Evolutionary conservation across 2,888 invertebrate genomes (phyloP), one percentile per base, ranked within the genome.

Genomic region (Scelioninae gen. 2): DNA sequence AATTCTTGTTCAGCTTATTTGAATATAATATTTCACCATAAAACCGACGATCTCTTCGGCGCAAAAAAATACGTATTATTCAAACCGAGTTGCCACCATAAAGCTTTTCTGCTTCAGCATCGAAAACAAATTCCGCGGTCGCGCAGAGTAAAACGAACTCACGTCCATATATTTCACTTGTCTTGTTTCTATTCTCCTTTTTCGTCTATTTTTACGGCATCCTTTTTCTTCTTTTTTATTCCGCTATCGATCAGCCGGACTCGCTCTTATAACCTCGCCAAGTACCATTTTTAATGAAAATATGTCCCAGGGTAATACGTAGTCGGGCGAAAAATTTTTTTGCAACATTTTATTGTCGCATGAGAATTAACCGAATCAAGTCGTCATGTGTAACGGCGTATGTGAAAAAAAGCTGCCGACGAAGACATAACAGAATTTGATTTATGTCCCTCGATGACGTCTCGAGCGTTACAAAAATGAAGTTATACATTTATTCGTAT

Each of bases 81-180:
- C 60, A 71, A 71, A 25, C 43, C 16, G 41, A 65, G 53, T 60
- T 72, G 53, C 72, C 65, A 60, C 60, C 65, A 65, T 65, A 65
- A 76, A 76, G 73, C 75, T 74, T 74, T 70, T 70, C 74, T 69
- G 68, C 69, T 50, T 61, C 64, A 68, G 37, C 71, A 72, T 63
- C 72, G 72, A 74, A 75, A 75, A 74, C 74, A 74, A 77, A 77
- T 77, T 74, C 70, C 58, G 70, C 50, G 50, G 70, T 71, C 63
- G 61, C 72, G 18, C 48, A 18, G 46, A 61, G 31, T 72, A 65
- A 67, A 73, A 63, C 73, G 63, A 73, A 63, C 61, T 68, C 43
- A 50, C 73, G 22, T 57, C 67, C 68, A 73, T 68, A 68, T 68
- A 73, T 73, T 68, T 68, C 63, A 73, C 52, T 61, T 73, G 67